These are phyloP conservation scores for Phyllostomus discolor DNA, from an alignment of 2,113 vertebrate genomes.

Conservation along the genomic window DNA sequence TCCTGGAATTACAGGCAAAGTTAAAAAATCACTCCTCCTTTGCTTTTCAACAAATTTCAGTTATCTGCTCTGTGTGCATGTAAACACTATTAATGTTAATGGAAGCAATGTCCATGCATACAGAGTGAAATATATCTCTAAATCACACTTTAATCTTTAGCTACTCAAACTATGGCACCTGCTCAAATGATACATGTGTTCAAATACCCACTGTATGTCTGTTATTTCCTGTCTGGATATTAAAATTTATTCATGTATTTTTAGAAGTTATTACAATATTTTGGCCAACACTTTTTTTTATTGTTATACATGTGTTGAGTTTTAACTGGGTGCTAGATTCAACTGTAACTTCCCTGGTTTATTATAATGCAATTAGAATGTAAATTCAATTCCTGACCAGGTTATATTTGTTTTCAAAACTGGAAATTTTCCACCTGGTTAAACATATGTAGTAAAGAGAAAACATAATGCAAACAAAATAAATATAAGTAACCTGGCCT, in stretches of 20 bases:
- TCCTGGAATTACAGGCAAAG: constrained; percentile 60
- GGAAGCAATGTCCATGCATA: constrained; percentile 12
- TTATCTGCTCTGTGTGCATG: constrained; percentile 46
- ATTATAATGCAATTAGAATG: constrained; percentile 19
- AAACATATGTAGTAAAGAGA: constrained; percentile 54
- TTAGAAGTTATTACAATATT: constrained; percentile 68
- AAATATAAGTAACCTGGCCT: constrained; percentile 51
- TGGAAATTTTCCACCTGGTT: constrained; percentile 35
- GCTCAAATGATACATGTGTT: constrained; percentile 70
- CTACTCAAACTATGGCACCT: constrained; percentile 58
- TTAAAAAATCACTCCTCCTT: constrained; percentile 63
- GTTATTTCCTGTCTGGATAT: constrained; percentile 49
- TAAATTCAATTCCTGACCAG: constrained; percentile 45
- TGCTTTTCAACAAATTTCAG: constrained; percentile 64
- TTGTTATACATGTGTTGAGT: constrained; percentile 56
- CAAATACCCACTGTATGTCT: constrained; percentile 50
- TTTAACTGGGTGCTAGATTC: constrained; percentile 50
- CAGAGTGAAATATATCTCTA: constrained; percentile 38
- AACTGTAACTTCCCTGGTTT: constrained; percentile 50
- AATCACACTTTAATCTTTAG: constrained; percentile 70
- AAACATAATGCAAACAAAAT: constrained; percentile 31
- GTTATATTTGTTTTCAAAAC: constrained; percentile 54
- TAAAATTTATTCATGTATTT: constrained; percentile 71
- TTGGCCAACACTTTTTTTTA: constrained; percentile 65
- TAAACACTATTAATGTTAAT: constrained; percentile 64